Evolutionary conservation across 1,140 invertebrate genomes (phyloP), one percentile per base, ranked within the genome.

Genomic region (Melanaphis sacchari): DNA sequence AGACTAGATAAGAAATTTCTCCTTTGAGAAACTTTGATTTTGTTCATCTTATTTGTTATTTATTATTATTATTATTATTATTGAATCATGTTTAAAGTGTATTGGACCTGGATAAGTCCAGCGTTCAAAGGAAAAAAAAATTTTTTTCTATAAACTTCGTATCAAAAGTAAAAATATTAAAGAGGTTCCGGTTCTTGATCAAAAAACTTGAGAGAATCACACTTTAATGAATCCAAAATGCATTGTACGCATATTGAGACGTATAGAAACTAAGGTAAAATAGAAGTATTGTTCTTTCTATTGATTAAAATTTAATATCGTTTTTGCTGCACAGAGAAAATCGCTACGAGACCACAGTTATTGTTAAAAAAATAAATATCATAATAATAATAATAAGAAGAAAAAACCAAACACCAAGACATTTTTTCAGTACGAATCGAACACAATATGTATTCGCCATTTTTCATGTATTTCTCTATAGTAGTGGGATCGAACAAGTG

Each of bases 21-120:
- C 1, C 31, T 49, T 49, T 49, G 15, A 49, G 15, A 49, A 49
- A 49, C 46, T 49, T 66, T 66, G 59, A n/a, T 31, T 66, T n/a
- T 76, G 0, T 18, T 76, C 4, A n/a, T 76, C 36, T 18, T 6
- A 36, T 76, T 76, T 76, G 31, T 76, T 76, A n/a, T 76, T 76
- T 36, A 5, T n/a, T 66, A 18, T 66, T 59, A 31, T 59, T 59
- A 31, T 9, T 31, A n/a, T 6, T 76, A 36, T 76, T 76, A 76
- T 76, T 76, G 15, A n/a, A n/a, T 5, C 15, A 4, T 66, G 31
- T 66, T 18, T 18, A 18, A 66, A 59, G 31, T 15, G 15, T 4
- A n/a, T n/a, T 66, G 11, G 31, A 66, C 0, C 15, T 15, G 15
- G 0, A 66, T 15, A n/a, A n/a, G 18, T 0, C 1, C 4, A 0